Percentiles rank a stretch among this genome's conserved stretches.
Conservation (phyloP, 2,797 vertebrate genomes). For the Enoplosus armatus region DNA sequence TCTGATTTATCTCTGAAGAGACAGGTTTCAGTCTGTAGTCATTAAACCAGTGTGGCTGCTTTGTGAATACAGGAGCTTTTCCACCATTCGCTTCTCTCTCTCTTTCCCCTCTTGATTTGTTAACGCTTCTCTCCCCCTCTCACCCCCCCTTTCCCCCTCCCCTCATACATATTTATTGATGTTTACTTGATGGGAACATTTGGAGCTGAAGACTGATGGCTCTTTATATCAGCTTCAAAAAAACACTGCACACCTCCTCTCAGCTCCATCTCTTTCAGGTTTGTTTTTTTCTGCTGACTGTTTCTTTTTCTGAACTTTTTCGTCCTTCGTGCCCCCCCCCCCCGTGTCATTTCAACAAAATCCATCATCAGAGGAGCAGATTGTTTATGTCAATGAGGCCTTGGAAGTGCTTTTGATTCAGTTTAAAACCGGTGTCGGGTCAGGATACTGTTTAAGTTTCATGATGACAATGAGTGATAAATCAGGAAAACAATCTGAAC, state of each 20-base stretch:
- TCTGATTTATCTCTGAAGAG: neutral
- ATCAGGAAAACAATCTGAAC: slow-evolving; percentile 26
- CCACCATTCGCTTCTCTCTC: neutral
- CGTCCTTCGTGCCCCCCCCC: slow-evolving; percentile 37
- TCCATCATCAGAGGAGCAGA: slow-evolving; percentile 66
- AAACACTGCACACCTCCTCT: slow-evolving; percentile 45
- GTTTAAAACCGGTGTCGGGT: slow-evolving; percentile 39
- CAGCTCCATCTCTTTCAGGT: slow-evolving; percentile 66
- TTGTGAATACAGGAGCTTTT: slow-evolving; percentile 8
- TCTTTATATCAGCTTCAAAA: slow-evolving; percentile 63
- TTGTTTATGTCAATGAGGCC: slow-evolving; percentile 62
- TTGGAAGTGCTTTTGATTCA: slow-evolving; percentile 44
- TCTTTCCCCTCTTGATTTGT: slow-evolving; percentile 22
- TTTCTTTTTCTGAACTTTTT: slow-evolving; percentile 69
- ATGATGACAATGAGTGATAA: slow-evolving; percentile 60
- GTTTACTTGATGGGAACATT: slow-evolving; percentile 80
- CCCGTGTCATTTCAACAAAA: slow-evolving; percentile 56
- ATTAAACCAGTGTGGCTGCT: neutral
- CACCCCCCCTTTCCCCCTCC: slow-evolving; percentile 33
- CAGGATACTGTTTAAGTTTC: slow-evolving; percentile 58
- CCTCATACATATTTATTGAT: slow-evolving; percentile 84
- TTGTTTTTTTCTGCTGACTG: slow-evolving; percentile 70
- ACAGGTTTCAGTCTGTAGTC: neutral
- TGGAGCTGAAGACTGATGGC: slow-evolving; percentile 78
- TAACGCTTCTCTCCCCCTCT: slow-evolving; percentile 22